These are phyloP conservation scores for Streptopelia turtur DNA, from an alignment of 2,797 vertebrate genomes.

Conservation along the genomic window DNA sequence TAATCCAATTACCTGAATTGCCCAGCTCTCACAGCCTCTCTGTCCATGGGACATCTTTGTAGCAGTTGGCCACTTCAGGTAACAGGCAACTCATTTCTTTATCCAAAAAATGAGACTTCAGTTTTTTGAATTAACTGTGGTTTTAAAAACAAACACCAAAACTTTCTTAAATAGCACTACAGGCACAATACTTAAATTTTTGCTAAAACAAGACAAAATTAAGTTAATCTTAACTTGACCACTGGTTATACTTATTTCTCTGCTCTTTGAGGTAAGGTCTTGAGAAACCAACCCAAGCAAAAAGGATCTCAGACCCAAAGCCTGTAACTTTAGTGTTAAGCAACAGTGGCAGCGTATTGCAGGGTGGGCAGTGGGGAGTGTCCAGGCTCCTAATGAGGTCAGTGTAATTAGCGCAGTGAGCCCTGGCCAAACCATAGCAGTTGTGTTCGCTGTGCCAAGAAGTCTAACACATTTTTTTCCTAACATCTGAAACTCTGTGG, in stretches of 20 bases:
- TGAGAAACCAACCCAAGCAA: neutral
- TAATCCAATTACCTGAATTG: neutral
- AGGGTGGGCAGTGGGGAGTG: neutral
- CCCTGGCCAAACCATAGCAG: neutral
- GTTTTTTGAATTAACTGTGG: rapidly evolving
- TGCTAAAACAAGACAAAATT: too few relatives aligned
- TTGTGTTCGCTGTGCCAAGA: neutral
- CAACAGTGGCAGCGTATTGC: neutral
- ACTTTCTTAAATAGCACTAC: neutral
- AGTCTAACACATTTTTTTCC: neutral
- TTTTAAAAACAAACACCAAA: neutral
- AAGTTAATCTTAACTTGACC: neutral
- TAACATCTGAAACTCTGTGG: neutral
- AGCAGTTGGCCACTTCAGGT: neutral
- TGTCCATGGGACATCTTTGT: neutral
- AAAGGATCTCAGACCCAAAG: neutral
- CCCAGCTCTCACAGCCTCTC: neutral
- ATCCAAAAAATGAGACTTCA: neutral
- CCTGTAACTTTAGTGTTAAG: neutral
- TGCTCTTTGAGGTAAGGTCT: neutral
- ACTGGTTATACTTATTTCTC: neutral
- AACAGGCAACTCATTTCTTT: neutral
- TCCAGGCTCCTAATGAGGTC: neutral
- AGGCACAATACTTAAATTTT: neutral
- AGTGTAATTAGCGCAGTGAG: neutral